A percentile compares a stretch with the other conserved stretches of the same genome.
These are phyloP conservation scores for Pristionchus fissidentatus DNA, from an alignment of 2,888 invertebrate species.

Conservation along the genomic window DNA sequence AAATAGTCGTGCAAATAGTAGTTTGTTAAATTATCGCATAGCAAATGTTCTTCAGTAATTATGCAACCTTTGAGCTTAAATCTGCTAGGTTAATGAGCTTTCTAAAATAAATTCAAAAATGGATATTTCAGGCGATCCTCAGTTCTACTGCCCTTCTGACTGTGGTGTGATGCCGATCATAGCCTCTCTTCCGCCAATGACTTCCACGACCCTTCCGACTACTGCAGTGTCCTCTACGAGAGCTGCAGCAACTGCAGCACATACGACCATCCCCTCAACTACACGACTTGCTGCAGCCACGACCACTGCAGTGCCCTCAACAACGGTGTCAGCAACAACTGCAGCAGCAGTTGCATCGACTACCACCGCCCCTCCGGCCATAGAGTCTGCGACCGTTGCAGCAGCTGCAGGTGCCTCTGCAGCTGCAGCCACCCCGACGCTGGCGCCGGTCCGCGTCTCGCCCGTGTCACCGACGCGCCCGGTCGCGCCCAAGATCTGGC, in stretches of 20 bases:
- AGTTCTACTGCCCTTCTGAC: constrained; percentile 48
- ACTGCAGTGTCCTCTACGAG: not conserved
- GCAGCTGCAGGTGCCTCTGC: not conserved
- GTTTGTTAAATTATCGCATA: no score
- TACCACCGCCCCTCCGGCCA: not conserved
- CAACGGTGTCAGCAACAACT: not conserved
- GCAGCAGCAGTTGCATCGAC: not conserved
- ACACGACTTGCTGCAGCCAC: not conserved
- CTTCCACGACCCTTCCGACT: not conserved
- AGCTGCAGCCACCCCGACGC: not conserved
- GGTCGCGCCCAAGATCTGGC: not conserved
- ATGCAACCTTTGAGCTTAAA: no score
- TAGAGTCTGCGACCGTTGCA: not conserved
- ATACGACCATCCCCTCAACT: not conserved
- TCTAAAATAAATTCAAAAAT: not conserved
- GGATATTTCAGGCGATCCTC: constrained; percentile 1
- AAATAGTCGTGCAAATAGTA: not conserved
- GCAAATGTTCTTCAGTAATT: no score
- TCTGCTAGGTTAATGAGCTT: not conserved
- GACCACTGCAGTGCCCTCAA: not conserved
- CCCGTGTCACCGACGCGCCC: not conserved
- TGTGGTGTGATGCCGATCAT: constrained; percentile 48
- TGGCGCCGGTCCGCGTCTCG: not conserved
- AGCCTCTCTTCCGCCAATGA: not conserved
- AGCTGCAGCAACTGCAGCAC: not conserved